phyloP scores from a whole-genome alignment of 2,888 invertebrate species.

The Deroplatys truncata region DNA sequence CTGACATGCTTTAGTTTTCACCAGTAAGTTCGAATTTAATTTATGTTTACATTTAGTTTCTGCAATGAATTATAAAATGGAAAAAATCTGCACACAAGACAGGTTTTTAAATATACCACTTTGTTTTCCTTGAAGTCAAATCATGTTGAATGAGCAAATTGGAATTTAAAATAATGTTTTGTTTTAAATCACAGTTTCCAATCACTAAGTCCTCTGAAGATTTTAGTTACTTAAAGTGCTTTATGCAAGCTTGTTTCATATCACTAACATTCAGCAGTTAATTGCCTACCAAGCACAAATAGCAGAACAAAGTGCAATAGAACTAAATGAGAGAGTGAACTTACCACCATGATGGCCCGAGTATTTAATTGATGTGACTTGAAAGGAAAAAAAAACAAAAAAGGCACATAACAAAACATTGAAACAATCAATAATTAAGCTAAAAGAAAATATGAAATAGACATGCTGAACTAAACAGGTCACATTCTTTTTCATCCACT shows the following conservation, averaged over 20 bases:
- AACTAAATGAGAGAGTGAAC: conserved; percentile 22
- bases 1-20: no score
- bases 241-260: neutral
- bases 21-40: no score
- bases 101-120: no score
- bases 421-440: conserved; percentile 18
- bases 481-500: neutral
- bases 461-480: neutral
- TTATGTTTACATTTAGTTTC: no score
- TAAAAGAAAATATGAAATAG: conserved; percentile 28
- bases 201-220: no score
- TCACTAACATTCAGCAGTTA: neutral
- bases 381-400: conserved; percentile 28
- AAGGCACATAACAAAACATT: conserved; percentile 19
- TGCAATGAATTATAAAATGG: no score
- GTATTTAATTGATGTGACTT: conserved; percentile 36
- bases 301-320: neutral
- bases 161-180: no score
- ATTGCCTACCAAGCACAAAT: neutral
- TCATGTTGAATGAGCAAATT: no score
- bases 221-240: no score
- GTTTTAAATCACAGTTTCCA: no score
- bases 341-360: conserved; percentile 36
- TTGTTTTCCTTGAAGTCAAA: no score
- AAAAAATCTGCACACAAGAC: no score